Conservation (phyloP, 1,140 invertebrate genomes). For the Bacillus rossius region DNA sequence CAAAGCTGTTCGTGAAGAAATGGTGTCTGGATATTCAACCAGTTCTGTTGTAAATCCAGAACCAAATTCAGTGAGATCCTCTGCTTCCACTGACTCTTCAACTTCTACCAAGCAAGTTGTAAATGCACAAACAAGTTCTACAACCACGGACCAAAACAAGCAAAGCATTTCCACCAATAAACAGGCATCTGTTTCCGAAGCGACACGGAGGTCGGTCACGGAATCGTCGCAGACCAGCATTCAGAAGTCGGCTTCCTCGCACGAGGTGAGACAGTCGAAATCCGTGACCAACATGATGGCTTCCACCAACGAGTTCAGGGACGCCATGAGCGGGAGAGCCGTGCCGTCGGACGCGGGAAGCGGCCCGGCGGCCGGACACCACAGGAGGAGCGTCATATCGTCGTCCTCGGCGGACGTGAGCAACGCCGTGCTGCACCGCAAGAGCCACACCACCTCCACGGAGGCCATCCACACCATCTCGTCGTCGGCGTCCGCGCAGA, state of each 20-base stretch:
- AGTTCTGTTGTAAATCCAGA: conserved; percentile 3
- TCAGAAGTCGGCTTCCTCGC: too few relatives aligned
- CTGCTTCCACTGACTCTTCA: too few relatives aligned
- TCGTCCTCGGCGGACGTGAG: conserved; percentile 60
- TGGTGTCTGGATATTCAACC: conserved; percentile 18
- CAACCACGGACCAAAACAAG: too few relatives aligned
- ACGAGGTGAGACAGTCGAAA: not conserved
- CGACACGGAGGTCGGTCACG: conserved; percentile 25
- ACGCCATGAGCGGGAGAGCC: conserved; percentile 5
- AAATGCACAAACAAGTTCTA: too few relatives aligned
- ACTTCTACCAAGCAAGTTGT: too few relatives aligned
- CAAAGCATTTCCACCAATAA: not conserved
- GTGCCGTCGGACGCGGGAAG: not conserved
- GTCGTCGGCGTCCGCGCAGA: conserved; percentile 68
- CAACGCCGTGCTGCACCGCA: conserved; percentile 71
- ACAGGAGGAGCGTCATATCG: conserved; percentile 65
- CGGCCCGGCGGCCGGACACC: conserved; percentile 39
- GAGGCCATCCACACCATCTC: conserved; percentile 61
- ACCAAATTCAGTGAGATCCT: too few relatives aligned
- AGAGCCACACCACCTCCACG: conserved; percentile 51
- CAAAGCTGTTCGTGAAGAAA: not conserved
- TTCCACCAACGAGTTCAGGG: conserved; percentile 8
- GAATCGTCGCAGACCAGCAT: conserved; percentile 14
- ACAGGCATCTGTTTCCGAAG: conserved; percentile 6
- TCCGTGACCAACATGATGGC: conserved; percentile 1